Evolutionary conservation across 1,140 invertebrate genomes (phyloP).

Genomic region (Drosophila nigromelanica): DNA sequence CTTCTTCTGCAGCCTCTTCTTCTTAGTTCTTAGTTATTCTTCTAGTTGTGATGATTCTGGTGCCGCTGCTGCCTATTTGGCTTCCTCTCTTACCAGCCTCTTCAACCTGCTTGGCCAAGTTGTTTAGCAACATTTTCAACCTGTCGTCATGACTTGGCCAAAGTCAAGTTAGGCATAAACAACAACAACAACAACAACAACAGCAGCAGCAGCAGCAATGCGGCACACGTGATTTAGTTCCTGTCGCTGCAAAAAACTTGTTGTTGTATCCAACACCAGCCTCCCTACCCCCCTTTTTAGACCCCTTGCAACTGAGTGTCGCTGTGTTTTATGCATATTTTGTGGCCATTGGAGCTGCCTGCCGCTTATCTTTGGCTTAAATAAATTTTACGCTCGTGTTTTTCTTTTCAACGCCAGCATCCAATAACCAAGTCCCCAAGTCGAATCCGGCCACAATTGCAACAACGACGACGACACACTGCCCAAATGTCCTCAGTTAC

Average conservation of each 20-base stretch:
- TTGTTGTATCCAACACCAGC: slow-evolving; percentile 34
- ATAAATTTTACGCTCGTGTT: slow-evolving; percentile 82
- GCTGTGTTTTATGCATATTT: slow-evolving; percentile 69
- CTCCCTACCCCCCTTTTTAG: neutral
- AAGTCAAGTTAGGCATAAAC: slow-evolving; percentile 75
- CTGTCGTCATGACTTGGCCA: slow-evolving; percentile 82
- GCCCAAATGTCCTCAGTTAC: slow-evolving; percentile 74
- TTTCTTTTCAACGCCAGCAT: slow-evolving; percentile 77
- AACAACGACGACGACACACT: slow-evolving; percentile 67
- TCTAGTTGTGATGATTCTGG: slow-evolving; percentile 8
- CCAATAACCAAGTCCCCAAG: slow-evolving; percentile 5
- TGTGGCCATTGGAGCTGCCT: slow-evolving; percentile 47
- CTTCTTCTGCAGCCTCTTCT: neutral
- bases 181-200: slow-evolving; percentile 43
- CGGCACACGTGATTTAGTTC: slow-evolving; percentile 78
- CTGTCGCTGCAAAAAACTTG: slow-evolving; percentile 78
- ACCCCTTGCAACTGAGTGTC: slow-evolving; percentile 33
- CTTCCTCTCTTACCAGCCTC: slow-evolving; percentile 22
- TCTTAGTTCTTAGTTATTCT: slow-evolving; percentile 5
- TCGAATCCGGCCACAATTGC: slow-evolving; percentile 1
- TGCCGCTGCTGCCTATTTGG: slow-evolving; percentile 19
- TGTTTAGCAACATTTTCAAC: slow-evolving; percentile 78
- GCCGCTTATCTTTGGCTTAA: slow-evolving; percentile 77
- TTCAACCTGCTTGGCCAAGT: slow-evolving; percentile 59
- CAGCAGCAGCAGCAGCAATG: slow-evolving; percentile 37